Base-by-base conservation (phyloP, 2,797 vertebrate species). In the Arnoldichthys spilopterus region DNA sequence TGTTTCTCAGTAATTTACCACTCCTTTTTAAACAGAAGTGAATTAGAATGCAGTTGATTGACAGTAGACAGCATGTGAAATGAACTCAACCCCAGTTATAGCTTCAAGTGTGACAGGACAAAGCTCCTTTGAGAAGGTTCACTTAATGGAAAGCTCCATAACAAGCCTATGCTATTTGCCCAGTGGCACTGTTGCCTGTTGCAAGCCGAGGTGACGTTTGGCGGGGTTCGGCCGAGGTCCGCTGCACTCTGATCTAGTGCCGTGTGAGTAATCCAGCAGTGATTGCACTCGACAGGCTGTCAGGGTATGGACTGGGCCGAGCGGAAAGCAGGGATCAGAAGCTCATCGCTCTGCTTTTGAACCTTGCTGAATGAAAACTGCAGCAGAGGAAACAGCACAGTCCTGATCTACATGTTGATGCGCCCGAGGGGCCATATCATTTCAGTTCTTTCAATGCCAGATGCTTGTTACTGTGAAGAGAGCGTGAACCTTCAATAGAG, bases 231-330 rank as follows among this genome's bases (percentile, higher is more conserved):
- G 30, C 56, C 18, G 63, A 45, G 74, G 56, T 67, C 58, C 5
- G 9, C 59, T 70, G 70, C 47, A 76, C 83, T 88, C 83, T 72
- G 82, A 88, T 78, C 84, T 81, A 63, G 63, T 88, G 89, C 82
- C 18, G 80, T 89, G 91, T 74, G 90, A 93, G 88, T 90, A 90
- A 92, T 90, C 87, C 88, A 83, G 79, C 63, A 3, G 74, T 95
- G 90, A 98, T 93, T 85, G 79, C 87, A 90, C 90, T 87, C 43
- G 95, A 96, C 95, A 96, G 89, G 85, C 90, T 95, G 95, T 96
- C 95, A 95, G 88, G 91, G 89, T 78, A 79, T 83, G 92, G 94
- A 93, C 92, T 59, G 87, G 90, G 82, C 87, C 91, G 88, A 89
- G 92, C 90, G 82, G 93, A 96, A 96, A 96, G 88, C 82, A 79